Conservation (phyloP, 2,888 invertebrate species). For the Trachelus troglodyta region DNA sequence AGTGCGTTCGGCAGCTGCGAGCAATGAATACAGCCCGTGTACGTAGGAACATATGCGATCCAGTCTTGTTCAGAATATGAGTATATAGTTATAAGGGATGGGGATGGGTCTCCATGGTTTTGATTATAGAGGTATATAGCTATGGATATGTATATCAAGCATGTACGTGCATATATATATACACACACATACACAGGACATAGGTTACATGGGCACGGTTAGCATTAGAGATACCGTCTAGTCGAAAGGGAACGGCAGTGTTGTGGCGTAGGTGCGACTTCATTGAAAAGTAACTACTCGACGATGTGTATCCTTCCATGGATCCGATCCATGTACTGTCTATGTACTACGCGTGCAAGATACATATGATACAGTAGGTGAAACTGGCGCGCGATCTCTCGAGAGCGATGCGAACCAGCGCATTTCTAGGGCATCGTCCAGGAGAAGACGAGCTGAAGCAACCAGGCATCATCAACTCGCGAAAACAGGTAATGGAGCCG, state of each 20-base stretch:
- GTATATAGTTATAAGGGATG: conserved; percentile 33
- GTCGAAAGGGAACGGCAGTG: neutral
- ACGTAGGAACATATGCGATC: conserved; percentile 46
- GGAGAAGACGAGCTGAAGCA: neutral
- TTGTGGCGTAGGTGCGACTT: neutral
- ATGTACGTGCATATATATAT: too few species aligned
- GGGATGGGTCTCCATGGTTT: neutral
- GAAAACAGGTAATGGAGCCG: conserved; percentile 41
- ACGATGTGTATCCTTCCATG: neutral
- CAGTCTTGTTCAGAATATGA: conserved; percentile 36
- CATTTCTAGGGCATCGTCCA: neutral
- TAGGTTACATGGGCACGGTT: neutral
- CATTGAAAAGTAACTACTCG: neutral
- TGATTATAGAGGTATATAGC: neutral
- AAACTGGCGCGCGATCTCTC: neutral
- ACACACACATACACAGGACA: too few species aligned
- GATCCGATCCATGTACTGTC: neutral
- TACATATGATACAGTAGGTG: neutral
- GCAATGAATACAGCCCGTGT: conserved; percentile 42
- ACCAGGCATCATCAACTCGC: conserved; percentile 22
- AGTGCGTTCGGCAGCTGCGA: conserved; percentile 57
- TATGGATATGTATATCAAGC: neutral
- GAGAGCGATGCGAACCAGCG: neutral
- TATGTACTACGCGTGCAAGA: neutral
- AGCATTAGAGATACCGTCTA: neutral